Base-by-base conservation (phyloP, 2,113 vertebrate genomes). In the Etia nguti region DNA sequence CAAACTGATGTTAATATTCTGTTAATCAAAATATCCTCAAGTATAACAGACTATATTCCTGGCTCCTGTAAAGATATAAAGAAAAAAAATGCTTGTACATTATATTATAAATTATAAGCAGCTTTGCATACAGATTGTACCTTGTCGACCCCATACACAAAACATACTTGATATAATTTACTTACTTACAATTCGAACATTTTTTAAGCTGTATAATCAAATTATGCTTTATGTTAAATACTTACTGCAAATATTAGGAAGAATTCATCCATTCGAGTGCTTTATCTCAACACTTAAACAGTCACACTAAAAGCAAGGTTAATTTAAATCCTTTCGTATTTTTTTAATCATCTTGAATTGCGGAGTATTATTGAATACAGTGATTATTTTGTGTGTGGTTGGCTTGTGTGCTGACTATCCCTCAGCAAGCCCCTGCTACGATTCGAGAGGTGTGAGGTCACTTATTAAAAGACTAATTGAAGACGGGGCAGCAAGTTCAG, bases 391-490 rank as follows among this genome's bases (percentile, higher is more conserved):
- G 70, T 31, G 70, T 50, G 24, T 20, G 43, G 62, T 22, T 85
- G 57, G 83, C 81, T 86, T 65, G 55, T 70, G 83, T 82, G 90
- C 82, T 1, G 56, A 56, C 84, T 70, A 18, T 90, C 85, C 80
- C 79, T 38, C 24, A 77, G 36, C 4, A 15, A 86, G 83, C 60
- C 36, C 29, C 83, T 91, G 62, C 50, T 52, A 88, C 48, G 36
- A 88, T 41, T 56, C 70, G 38, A 52, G 80, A 54, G 46, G 65
- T 81, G 81, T 80, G 41, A 86, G 92, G 90, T 92, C 89, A 92
- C 82, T 85, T 82, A 89, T 88, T 92, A 81, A 90, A 94, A 82
- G 18, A 73, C 48, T 93, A 77, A 34, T 77, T 84, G 77, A 86
- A 79, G 77, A 57, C 26, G 55, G 70, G 79, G 83, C 81, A 84